phyloP scores from a whole-genome alignment of 1,140 invertebrate species.

The Oedothorax gibbosus region DNA sequence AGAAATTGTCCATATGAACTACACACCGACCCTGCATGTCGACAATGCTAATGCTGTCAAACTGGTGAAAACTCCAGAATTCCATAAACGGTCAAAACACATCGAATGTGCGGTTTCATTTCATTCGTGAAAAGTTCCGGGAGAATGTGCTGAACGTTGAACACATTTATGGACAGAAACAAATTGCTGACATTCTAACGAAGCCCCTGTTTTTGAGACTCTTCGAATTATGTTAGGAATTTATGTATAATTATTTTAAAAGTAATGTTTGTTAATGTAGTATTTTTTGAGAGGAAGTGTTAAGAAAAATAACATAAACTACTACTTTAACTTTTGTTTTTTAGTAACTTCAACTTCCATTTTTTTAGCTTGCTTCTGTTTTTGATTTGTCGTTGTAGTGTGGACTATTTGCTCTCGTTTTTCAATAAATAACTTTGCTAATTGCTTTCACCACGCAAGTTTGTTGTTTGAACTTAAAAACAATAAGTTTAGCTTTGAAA shows the following conservation, averaged over 20 bases:
- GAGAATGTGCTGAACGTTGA: conserved; percentile 8
- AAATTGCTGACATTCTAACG: conserved; percentile 61
- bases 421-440: too few relatives aligned
- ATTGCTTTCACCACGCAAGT: too few relatives aligned
- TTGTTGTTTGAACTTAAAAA: too few relatives aligned
- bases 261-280: background rate
- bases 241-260: background rate
- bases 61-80: conserved; percentile 47
- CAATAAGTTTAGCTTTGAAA: too few relatives aligned
- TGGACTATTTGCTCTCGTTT: too few relatives aligned
- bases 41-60: conserved; percentile 62
- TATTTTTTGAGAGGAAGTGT: conserved; percentile 4
- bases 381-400: too few relatives aligned
- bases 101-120: conserved; percentile 63
- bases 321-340: background rate
- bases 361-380: too few relatives aligned
- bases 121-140: conserved; percentile 65
- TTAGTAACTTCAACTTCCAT: too few relatives aligned
- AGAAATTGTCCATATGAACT: background rate
- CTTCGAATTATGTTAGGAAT: conserved; percentile 14
- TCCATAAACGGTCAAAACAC: conserved; percentile 48
- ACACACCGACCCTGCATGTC: conserved; percentile 35
- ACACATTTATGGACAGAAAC: conserved; percentile 9
- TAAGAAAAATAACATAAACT: background rate
- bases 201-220: conserved; percentile 41